Base-by-base conservation (phyloP, 2,888 invertebrate species). In the Ichneumoninae sp. region DNA sequence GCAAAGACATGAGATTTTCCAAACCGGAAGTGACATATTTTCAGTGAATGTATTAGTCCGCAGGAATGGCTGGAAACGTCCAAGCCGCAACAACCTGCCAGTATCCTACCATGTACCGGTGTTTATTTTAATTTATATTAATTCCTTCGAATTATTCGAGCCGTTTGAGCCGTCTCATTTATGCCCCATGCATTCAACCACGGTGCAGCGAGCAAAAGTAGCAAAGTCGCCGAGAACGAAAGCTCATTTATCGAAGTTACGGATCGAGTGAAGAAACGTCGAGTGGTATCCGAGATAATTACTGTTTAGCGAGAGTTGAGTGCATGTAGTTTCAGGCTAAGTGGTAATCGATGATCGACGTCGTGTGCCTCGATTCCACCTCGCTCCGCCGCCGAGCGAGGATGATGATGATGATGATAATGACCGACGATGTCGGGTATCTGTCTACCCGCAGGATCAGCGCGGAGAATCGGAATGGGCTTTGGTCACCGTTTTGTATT, bases 281-380 rank as follows among this genome's bases (percentile, higher is more conserved):
- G 57, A 65, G 30, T 50, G n/a, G 30, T 54, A 65, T 52, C 16
- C 50, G 79, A 33, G 26, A 79, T 80, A 83, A 83, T 83, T 66
- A 54, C 47, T 68, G 19, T 76, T 80, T 69, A 69, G 70, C 65
- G 63, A 52, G 60, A 70, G 70, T 71, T 66, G 75, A 79, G 75
- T 71, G 79, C 47, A 57, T 50, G 69, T 70, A 70, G 78, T 74
- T 69, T 63, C 44, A 44, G 63, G 52, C 69, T 75, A 83, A 79
- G 79, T 75, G 75, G 71, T 83, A 83, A 80, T 75, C 75, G 75
- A 83, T 80, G 70, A 79, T 79, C 65, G 54, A 57, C 70, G 70
- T 75, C 70, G 74, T 79, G 74, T 66, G 76, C 54, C 63, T 74
- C 54, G 33, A 22, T 44, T 80, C 44, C 52, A 16, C 76, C 40